Conservation (phyloP, 2,888 invertebrate genomes). For the Gibbula magus region DNA sequence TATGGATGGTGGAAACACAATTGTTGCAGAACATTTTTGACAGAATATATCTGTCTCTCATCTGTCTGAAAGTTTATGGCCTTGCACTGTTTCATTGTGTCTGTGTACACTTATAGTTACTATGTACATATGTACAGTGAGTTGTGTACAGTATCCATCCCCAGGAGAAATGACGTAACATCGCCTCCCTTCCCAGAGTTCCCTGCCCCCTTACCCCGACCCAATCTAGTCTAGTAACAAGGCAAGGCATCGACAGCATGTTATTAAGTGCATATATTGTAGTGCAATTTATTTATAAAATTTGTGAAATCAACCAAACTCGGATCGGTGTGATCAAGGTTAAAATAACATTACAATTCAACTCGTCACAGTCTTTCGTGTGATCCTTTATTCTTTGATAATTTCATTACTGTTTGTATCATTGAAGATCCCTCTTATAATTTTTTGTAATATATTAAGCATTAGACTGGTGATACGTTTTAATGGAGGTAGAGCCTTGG, state of each 20-base stretch:
- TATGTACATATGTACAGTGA: background rate
- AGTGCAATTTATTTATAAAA: slow-evolving; percentile 13
- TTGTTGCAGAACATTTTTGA: too few species aligned
- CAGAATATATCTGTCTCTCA: too few species aligned
- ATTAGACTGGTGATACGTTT: too few species aligned
- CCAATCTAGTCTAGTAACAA: background rate
- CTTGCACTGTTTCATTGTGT: background rate
- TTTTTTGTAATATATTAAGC: too few species aligned
- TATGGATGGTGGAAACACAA: too few species aligned
- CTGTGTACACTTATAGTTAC: background rate
- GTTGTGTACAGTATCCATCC: background rate
- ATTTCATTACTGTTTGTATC: too few species aligned
- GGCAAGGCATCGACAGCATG: background rate
- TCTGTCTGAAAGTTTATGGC: too few species aligned
- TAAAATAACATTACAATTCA: too few species aligned
- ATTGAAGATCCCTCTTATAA: too few species aligned
- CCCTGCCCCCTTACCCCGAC: background rate
- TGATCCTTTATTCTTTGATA: too few species aligned
- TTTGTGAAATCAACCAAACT: background rate
- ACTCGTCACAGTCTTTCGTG: too few species aligned
- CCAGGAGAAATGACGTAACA: background rate
- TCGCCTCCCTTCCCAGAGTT: background rate
- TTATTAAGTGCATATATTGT: slow-evolving; percentile 5
- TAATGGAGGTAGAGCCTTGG: too few species aligned
- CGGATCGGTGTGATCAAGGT: background rate